phyloP scores from a whole-genome alignment of 2,888 invertebrate species.

The Pristionchus exspectatus region DNA sequence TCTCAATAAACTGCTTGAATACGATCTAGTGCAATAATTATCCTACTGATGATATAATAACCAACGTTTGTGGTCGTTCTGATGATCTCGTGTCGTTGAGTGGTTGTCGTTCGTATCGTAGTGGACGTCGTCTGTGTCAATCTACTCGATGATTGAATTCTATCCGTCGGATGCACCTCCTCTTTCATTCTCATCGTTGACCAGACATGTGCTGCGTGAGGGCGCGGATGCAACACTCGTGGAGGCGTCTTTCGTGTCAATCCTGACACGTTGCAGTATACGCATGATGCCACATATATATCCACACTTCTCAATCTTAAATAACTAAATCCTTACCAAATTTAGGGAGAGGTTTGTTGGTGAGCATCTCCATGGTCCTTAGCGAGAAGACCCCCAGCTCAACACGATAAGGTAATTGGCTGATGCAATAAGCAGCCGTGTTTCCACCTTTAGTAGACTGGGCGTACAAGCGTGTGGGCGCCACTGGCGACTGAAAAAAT shows the following conservation, averaged over 20 bases:
- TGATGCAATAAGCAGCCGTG: background rate
- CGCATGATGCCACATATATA: background rate
- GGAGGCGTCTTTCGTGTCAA: constrained; percentile 33
- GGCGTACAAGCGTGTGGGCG: constrained; percentile 28
- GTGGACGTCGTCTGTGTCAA: constrained; percentile 35
- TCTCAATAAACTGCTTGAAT: background rate
- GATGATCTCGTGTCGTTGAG: background rate
- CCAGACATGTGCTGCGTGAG: background rate
- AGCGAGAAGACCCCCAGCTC: constrained; percentile 2
- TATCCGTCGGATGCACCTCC: background rate
- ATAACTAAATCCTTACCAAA: background rate
- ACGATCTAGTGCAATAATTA: no score
- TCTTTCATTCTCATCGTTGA: background rate
- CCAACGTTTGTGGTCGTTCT: background rate
- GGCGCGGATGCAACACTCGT: constrained; percentile 11
- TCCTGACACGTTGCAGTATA: background rate
- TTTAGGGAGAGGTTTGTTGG: constrained; percentile 15
- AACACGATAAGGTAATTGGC: background rate
- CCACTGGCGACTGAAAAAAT: constrained; percentile 21
- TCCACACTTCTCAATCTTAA: background rate
- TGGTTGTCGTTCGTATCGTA: constrained; percentile 5
- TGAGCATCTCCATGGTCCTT: background rate
- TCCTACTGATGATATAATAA: background rate
- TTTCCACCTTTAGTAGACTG: constrained; percentile 15
- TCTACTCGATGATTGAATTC: background rate